Conservation (phyloP, 2,113 vertebrate species). For the Bombycilla garrulus region DNA sequence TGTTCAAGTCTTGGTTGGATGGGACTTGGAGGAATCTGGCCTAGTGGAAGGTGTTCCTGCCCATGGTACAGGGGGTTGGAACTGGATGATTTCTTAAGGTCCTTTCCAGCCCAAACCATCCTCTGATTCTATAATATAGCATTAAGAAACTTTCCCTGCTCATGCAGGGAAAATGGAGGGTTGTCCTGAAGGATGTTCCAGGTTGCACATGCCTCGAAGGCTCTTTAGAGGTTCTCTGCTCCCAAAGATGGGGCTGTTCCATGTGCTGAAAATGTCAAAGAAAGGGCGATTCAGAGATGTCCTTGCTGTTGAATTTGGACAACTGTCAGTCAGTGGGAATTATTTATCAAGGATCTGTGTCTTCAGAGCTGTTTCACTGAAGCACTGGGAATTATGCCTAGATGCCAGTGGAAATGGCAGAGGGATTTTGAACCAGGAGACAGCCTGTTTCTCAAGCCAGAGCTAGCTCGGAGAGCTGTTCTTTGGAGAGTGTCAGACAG, state of each 20-base stretch:
- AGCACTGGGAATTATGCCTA: background rate
- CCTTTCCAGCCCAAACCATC: background rate
- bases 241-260: background rate
- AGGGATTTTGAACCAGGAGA: background rate
- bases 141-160: background rate
- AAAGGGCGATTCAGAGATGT: background rate
- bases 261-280: background rate
- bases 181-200: background rate
- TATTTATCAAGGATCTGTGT: background rate
- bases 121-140: background rate
- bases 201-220: rapidly evolving
- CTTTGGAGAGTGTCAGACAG: background rate
- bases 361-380: background rate
- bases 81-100: background rate
- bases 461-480: background rate
- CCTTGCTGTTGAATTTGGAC: background rate
- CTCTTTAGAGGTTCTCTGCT: background rate
- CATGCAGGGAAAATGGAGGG: background rate
- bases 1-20: background rate
- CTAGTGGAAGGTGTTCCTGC: background rate
- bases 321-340: background rate
- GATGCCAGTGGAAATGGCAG: background rate
- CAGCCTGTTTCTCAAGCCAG: background rate
- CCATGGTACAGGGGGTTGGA: background rate
- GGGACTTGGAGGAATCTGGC: background rate